Evolutionary conservation across 2,797 vertebrate species (phyloP).

Genomic region (Thripadectes ignobilis): DNA sequence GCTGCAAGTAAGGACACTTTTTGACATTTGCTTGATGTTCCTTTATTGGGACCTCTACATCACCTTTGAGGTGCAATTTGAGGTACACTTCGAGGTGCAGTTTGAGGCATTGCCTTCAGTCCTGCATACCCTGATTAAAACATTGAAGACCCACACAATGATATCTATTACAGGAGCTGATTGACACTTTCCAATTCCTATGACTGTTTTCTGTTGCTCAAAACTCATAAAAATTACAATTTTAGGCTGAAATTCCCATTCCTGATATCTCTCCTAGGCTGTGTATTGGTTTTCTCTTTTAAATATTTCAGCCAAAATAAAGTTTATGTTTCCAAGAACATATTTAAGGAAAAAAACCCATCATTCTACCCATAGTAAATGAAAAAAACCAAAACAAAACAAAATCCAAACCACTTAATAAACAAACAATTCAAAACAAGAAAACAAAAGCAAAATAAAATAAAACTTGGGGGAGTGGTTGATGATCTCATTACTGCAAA

Average conservation of each 20-base stretch:
- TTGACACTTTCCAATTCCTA: background rate
- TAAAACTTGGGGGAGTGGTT: background rate
- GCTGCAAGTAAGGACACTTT: background rate
- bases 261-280: background rate
- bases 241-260: background rate
- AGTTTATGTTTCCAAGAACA: background rate
- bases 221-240: background rate
- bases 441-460: background rate
- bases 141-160: fast-evolving
- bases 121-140: background rate
- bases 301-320: background rate
- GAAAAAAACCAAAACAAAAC: background rate
- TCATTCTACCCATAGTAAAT: background rate
- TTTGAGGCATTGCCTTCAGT: background rate
- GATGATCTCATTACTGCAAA: background rate
- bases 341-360: background rate
- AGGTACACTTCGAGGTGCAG: background rate
- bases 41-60: fast-evolving
- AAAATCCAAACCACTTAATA: background rate
- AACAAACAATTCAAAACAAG: background rate
- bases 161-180: background rate
- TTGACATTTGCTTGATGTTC: background rate
- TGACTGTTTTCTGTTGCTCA: background rate
- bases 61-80: background rate
- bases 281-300: background rate